Evolutionary conservation across 2,797 vertebrate genomes (phyloP).

Genomic region (Spondyliosoma cantharus): DNA sequence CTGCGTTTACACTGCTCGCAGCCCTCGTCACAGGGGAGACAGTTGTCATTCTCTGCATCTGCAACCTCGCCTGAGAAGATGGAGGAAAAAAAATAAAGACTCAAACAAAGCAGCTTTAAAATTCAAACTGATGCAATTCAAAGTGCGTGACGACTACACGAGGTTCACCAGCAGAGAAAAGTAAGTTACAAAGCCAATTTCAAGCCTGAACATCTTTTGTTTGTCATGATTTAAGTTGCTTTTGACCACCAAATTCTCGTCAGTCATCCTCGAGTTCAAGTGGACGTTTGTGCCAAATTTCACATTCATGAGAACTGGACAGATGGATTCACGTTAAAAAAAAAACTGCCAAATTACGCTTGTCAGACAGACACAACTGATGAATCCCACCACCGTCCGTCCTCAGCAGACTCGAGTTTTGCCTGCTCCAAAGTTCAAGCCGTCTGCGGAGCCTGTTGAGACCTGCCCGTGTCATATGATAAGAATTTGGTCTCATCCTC

Average conservation of each 20-base stretch:
- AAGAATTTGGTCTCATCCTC: conserved; percentile 65
- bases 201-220: not conserved
- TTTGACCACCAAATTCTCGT: too few relatives aligned
- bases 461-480: conserved; percentile 67
- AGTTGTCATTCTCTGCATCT: conserved; percentile 81
- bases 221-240: too few relatives aligned
- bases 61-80: conserved; percentile 81
- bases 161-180: too few relatives aligned
- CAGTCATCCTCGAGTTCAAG: too few relatives aligned
- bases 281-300: too few relatives aligned
- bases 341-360: not conserved
- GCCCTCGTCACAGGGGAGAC: conserved; percentile 88
- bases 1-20: conserved; percentile 87
- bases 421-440: conserved; percentile 13
- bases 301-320: too few relatives aligned
- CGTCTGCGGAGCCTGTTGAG: conserved; percentile 45
- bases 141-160: too few relatives aligned
- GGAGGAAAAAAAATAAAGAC: not conserved
- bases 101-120: not conserved
- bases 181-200: not conserved
- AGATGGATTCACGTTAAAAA: not conserved
- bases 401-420: not conserved
- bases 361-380: not conserved
- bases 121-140: too few relatives aligned
- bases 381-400: not conserved